phyloP scores from a whole-genome alignment of 2,888 invertebrate species.

The Acanthosepion pharaonis region DNA sequence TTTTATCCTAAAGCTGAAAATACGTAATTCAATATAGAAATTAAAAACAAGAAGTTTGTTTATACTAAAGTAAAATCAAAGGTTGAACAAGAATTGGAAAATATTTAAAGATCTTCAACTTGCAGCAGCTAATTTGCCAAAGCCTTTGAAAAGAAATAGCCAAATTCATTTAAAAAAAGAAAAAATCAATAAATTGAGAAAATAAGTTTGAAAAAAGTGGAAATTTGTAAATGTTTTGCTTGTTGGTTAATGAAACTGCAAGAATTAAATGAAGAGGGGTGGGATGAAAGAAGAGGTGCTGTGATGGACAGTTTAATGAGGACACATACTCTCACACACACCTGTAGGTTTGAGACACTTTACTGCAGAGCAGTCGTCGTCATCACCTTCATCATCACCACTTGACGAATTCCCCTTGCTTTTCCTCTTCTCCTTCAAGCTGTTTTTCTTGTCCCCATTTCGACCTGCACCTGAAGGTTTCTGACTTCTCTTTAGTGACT shows the following conservation, averaged over 20 bases:
- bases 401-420: conserved; percentile 53
- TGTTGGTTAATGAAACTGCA: neutral
- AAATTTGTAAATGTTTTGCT: neutral
- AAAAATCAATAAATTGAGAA: too few species aligned
- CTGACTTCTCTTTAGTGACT: conserved; percentile 4
- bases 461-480: neutral
- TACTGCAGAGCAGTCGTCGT: conserved; percentile 72
- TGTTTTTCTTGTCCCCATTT: conserved; percentile 53
- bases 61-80: too few species aligned
- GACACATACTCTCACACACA: conserved; percentile 50
- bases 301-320: neutral
- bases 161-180: too few species aligned
- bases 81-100: too few species aligned
- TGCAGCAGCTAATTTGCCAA: too few species aligned
- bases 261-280: neutral
- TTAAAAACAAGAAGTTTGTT: too few species aligned
- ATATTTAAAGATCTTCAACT: too few species aligned
- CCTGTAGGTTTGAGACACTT: conserved; percentile 73
- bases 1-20: too few species aligned
- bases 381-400: conserved; percentile 60
- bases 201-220: neutral
- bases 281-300: neutral
- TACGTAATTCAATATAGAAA: too few species aligned
- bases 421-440: conserved; percentile 63
- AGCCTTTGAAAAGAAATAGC: neutral